Percentiles rank a stretch among this genome's conserved stretches.
These are phyloP conservation scores for Spea hammondii DNA, from an alignment of 2,797 vertebrate species.

Conservation along the genomic window DNA sequence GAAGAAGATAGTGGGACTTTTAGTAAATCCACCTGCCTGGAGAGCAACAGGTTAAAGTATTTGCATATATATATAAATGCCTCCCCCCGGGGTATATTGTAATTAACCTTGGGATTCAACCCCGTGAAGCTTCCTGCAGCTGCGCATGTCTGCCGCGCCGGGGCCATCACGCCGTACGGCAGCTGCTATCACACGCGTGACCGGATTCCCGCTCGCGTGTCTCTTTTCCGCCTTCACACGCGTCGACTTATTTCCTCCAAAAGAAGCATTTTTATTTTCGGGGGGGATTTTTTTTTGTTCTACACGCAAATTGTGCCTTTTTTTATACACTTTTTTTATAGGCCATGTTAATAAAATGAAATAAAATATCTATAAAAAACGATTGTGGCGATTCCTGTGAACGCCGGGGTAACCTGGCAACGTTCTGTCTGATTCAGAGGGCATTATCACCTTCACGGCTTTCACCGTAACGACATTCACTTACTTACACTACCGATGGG, in stretches of 20 bases:
- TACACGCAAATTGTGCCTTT: slow-evolving; percentile 35
- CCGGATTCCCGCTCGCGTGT: neutral
- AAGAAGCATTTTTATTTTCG: neutral
- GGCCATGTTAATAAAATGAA: slow-evolving; percentile 38
- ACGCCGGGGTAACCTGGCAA: neutral
- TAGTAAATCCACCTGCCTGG: too few species aligned
- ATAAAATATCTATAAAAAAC: slow-evolving; percentile 38
- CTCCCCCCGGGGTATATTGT: too few species aligned
- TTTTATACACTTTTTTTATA: slow-evolving; percentile 46
- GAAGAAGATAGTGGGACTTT: too few species aligned
- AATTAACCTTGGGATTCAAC: too few species aligned
- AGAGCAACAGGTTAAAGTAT: too few species aligned
- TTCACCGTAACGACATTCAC: too few species aligned
- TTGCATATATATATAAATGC: too few species aligned
- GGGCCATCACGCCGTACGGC: neutral
- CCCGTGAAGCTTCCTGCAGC: too few species aligned
- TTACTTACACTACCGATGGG: too few species aligned
- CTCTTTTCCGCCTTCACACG: neutral
- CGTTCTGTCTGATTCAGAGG: neutral
- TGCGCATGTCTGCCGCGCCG: too few species aligned
- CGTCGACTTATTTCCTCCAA: neutral
- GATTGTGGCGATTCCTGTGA: neutral
- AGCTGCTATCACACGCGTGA: slow-evolving; percentile 30
- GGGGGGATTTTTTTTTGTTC: neutral
- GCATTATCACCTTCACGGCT: too few species aligned